These are phyloP conservation scores for Nesoenas mayeri DNA, from an alignment of 2,113 vertebrate species.

Conservation along the genomic window DNA sequence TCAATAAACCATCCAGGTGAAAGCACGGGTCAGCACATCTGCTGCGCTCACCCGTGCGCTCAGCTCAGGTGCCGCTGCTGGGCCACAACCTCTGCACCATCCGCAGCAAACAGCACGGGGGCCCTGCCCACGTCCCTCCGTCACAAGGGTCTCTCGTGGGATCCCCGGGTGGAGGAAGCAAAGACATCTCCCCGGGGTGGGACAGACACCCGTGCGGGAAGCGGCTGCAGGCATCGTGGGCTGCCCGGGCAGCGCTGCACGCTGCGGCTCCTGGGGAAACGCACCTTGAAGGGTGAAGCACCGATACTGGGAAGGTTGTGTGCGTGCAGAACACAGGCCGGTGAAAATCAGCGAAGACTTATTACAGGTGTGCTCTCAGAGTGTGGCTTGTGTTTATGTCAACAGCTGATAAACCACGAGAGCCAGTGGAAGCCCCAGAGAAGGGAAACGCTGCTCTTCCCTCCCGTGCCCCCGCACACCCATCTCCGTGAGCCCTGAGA, in stretches of 20 bases:
- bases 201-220: rapidly evolving
- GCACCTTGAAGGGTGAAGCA: neutral
- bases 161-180: neutral
- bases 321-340: no score
- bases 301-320: rapidly evolving
- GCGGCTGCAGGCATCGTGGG: neutral
- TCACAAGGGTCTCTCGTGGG: rapidly evolving
- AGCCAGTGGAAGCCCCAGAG: neutral
- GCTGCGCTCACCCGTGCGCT: neutral
- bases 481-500: no score
- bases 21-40: neutral
- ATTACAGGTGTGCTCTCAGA: neutral
- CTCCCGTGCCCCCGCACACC: no score
- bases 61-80: neutral
- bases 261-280: neutral
- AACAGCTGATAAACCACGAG: neutral
- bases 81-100: neutral
- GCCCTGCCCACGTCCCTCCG: neutral
- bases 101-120: neutral
- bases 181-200: rapidly evolving
- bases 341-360: neutral
- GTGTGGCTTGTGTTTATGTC: neutral
- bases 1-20: neutral
- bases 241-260: rapidly evolving
- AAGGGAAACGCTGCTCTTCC: no score